Percentiles rank a stretch among this genome's conserved stretches.
Conservation (phyloP, 2,113 vertebrate species). For the Phylloscopus whistleri region DNA sequence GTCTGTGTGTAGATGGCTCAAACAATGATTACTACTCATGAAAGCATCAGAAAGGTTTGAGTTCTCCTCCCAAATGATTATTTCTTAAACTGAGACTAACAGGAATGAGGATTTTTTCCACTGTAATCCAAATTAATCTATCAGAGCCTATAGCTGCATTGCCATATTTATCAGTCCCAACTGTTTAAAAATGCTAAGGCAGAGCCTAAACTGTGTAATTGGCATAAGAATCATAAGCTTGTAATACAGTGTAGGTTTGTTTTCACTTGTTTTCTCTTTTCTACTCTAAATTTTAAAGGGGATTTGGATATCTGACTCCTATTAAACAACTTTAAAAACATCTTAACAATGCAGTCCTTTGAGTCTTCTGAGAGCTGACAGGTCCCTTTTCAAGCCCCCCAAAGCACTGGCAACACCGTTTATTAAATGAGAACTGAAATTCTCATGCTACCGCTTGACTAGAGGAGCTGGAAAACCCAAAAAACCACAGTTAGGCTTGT, state of each 20-base stretch:
- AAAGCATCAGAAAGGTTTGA: not conserved
- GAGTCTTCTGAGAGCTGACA: not conserved
- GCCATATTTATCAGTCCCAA: not conserved
- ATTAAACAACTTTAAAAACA: conserved; percentile 2
- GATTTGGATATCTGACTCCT: conserved; percentile 13
- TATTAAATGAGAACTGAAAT: conserved; percentile 25
- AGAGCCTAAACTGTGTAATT: not conserved
- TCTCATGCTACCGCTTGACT: not conserved
- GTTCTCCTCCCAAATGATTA: not conserved
- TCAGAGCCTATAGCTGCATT: not conserved
- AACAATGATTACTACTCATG: not conserved
- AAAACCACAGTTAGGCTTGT: not conserved
- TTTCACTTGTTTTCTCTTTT: conserved; percentile 29
- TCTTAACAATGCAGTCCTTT: not conserved
- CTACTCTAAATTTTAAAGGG: not conserved
- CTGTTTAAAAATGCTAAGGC: not conserved
- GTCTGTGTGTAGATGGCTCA: not conserved
- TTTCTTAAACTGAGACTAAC: not conserved
- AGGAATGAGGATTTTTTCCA: not conserved
- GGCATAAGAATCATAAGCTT: not conserved
- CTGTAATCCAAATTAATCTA: not conserved
- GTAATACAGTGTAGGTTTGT: not conserved
- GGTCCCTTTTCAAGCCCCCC: not conserved
- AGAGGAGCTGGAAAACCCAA: not conserved
- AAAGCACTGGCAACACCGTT: not conserved